phyloP scores from a whole-genome alignment of 2,797 vertebrate genomes.

The Brachyalestes nurse region DNA sequence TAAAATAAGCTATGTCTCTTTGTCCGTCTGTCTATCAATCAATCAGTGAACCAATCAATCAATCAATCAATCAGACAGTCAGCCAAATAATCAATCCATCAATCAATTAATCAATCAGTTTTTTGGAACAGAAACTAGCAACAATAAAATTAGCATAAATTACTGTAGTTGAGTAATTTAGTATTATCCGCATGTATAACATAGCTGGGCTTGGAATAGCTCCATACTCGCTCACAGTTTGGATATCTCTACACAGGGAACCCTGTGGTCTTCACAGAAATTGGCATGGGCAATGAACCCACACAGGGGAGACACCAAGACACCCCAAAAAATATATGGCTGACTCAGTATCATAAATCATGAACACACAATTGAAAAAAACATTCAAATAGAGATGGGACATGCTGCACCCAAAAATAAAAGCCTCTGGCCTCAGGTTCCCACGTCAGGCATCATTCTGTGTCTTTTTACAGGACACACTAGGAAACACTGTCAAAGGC shows the following conservation, averaged over 20 bases:
- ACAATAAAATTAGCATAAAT: background rate
- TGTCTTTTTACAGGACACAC: too few relatives aligned
- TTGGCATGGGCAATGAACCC: background rate
- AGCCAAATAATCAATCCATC: too few relatives aligned
- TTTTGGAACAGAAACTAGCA: background rate
- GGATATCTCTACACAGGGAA: background rate
- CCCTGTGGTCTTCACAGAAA: background rate
- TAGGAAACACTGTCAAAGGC: too few relatives aligned
- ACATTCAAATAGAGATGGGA: background rate
- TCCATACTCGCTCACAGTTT: background rate
- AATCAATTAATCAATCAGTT: background rate
- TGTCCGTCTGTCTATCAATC: background rate
- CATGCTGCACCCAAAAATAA: conserved; percentile 9
- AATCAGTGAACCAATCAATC: too few relatives aligned
- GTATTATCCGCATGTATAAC: background rate
- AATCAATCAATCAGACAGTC: background rate
- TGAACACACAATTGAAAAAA: background rate
- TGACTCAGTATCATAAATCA: background rate
- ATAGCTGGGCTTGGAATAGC: background rate
- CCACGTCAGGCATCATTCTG: background rate
- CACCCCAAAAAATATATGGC: background rate
- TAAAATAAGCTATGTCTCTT: background rate
- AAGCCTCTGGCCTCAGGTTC: conserved; percentile 1
- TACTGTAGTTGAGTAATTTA: background rate
- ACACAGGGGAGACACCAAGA: background rate